Evolutionary conservation across 2,888 invertebrate genomes (phyloP).

Genomic region (Schrankia costaestrigalis): DNA sequence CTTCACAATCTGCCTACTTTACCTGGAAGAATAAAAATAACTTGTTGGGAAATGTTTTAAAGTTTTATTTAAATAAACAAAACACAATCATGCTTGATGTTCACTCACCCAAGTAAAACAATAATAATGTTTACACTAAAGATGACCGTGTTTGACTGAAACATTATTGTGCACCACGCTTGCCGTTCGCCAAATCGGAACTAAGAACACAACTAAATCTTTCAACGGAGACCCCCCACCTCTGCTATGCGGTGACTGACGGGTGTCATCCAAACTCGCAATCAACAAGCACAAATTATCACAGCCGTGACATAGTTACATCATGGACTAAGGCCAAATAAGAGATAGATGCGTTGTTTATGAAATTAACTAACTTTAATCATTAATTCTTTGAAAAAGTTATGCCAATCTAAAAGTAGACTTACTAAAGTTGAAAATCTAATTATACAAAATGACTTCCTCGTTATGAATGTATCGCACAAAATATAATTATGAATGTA

Average conservation of each 20-base stretch:
- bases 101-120: slow-evolving; percentile 12
- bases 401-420: neutral
- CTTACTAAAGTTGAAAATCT: slow-evolving; percentile 6
- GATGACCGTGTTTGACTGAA: slow-evolving; percentile 30
- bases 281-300: slow-evolving; percentile 41
- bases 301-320: slow-evolving; percentile 61
- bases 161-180: slow-evolving; percentile 32
- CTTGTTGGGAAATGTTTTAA: no score
- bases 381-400: neutral
- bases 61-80: no score
- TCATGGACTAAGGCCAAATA: slow-evolving; percentile 53
- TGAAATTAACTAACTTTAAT: slow-evolving; percentile 12
- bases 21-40: no score
- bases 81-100: neutral
- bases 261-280: slow-evolving; percentile 53
- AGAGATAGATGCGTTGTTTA: slow-evolving; percentile 27
- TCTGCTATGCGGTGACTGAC: slow-evolving; percentile 52
- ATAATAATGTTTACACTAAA: slow-evolving; percentile 29
- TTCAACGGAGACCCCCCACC: slow-evolving; percentile 47
- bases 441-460: slow-evolving; percentile 15
- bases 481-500: slow-evolving; percentile 26
- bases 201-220: slow-evolving; percentile 40
- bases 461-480: slow-evolving; percentile 12
- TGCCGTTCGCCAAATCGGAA: slow-evolving; percentile 53
- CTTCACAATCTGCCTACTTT: no score